Evolutionary conservation across 1,140 invertebrate genomes (phyloP).

Genomic region (Luehdorfia chinensis): DNA sequence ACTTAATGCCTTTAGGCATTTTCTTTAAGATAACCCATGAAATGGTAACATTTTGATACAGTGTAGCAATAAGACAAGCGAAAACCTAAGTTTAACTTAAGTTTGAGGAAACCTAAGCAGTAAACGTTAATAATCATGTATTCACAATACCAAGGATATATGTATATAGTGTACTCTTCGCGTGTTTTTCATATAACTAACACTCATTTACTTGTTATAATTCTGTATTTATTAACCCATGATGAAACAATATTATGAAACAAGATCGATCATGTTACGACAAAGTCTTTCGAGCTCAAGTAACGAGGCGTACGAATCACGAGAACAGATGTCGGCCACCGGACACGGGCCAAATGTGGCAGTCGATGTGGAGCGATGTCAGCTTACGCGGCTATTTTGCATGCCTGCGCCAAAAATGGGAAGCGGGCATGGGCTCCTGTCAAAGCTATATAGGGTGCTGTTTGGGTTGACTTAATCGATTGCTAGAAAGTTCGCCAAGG

Average conservation of each 20-base stretch:
- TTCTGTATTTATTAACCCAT: too few species aligned
- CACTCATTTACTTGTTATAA: too few species aligned
- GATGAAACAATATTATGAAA: constrained; percentile 9
- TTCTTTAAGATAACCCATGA: too few species aligned
- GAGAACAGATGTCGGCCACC: constrained; percentile 1
- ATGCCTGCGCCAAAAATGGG: constrained; percentile 3
- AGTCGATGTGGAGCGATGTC: not conserved
- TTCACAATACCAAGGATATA: too few species aligned
- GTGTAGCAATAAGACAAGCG: too few species aligned
- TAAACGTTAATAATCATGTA: too few species aligned
- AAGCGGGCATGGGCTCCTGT: not conserved
- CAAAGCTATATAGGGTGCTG: constrained; percentile 2
- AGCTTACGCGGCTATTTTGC: constrained; percentile 1
- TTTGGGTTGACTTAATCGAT: constrained; percentile 1
- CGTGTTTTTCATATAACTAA: too few species aligned
- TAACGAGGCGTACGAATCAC: not conserved
- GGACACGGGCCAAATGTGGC: constrained; percentile 3
- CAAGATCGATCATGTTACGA: constrained; percentile 10
- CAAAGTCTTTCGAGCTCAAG: constrained; percentile 1
- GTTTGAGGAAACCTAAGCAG: too few species aligned
- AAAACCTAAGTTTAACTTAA: too few species aligned
- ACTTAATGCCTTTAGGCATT: too few species aligned
- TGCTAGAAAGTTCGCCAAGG: not conserved
- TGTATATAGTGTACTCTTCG: too few species aligned
- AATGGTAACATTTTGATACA: too few species aligned